Base-by-base conservation (phyloP, 2,888 invertebrate species). In the Amblyjoppa proteus region DNA sequence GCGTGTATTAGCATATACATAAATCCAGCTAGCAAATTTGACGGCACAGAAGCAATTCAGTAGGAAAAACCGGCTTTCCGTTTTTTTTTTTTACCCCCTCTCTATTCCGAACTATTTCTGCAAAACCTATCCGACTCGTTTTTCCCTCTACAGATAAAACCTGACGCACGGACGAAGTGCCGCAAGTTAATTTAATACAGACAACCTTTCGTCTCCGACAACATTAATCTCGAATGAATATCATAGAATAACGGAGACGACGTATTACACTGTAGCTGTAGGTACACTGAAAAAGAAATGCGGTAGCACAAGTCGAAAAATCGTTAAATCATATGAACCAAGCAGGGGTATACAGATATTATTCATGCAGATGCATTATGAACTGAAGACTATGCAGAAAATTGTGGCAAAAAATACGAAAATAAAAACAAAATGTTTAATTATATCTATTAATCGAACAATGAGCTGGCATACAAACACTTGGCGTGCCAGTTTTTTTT, bases 1-100 rank as follows among this genome's bases (percentile, higher is more conserved):
- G 61, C 76, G 64, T 49, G 16, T 66, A 83, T 87, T 83, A 85
- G 83, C 82, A 80, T 85, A 77, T 83, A 83, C 75, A 85, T 76
- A 85, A 87, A 83, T 83, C 80, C 56, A 76, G 38, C 61, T 53
- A 64, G 41, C 53, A 53, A 86, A 87, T 41, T 84, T 87, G 87
- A 83, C 56, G 41, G 82, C 76, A 56, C 80, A 76, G 76, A 71
- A 75, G 77, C 49, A 51, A 58, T 68, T 20, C 58, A 38, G 51
- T 71, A 61, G 76, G 51, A 70, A 71, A 64, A 76, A 25, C 3
- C 56, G n/a, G 34, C n/a, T 79, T 6, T 53, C 11, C 16, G 49
- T 61, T 49, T 70, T 7, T 58, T 58, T 41, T 41, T 41, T 9
- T 41, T 41, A 41, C 41, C 11, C 28, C 41, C 41, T 9, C 20